A percentile compares a stretch with the other conserved stretches of the same genome.
Evolutionary conservation across 2,888 invertebrate genomes (phyloP).

Genomic region (Archips crataeganus): DNA sequence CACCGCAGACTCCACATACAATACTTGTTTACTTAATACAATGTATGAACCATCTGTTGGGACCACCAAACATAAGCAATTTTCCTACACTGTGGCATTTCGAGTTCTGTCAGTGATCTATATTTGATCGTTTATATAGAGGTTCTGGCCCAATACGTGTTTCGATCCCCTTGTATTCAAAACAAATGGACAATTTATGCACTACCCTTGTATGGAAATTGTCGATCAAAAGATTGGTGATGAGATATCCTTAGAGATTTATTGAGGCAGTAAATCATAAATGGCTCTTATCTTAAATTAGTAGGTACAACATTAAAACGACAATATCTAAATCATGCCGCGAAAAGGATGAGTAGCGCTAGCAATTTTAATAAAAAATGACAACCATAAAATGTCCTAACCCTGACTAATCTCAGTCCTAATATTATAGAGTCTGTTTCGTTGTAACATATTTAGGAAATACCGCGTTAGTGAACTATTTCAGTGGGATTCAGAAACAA

Average conservation of each 20-base stretch:
- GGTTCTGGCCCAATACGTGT: slow-evolving; percentile 60
- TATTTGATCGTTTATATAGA: slow-evolving; percentile 47
- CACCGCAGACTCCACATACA: slow-evolving; percentile 43
- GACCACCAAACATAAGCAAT: background rate
- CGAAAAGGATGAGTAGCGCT: background rate
- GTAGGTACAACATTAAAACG: background rate
- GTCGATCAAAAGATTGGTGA: slow-evolving; percentile 70
- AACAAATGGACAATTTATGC: slow-evolving; percentile 76
- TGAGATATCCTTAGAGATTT: slow-evolving; percentile 57
- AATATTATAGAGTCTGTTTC: background rate
- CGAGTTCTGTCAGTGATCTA: slow-evolving; percentile 31
- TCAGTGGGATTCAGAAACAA: slow-evolving; percentile 26
- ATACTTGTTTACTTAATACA: slow-evolving; percentile 32
- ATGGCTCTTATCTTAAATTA: background rate
- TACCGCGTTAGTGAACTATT: slow-evolving; percentile 14
- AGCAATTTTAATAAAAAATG: background rate
- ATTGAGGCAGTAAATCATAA: slow-evolving; percentile 37
- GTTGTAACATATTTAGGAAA: slow-evolving; percentile 7
- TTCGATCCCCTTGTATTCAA: slow-evolving; percentile 64
- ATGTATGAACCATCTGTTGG: slow-evolving; percentile 21
- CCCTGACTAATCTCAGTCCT: slow-evolving; percentile 23
- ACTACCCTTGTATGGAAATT: slow-evolving; percentile 68
- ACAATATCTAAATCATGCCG: background rate
- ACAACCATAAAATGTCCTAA: slow-evolving; percentile 3
- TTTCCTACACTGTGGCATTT: slow-evolving; percentile 45